A percentile compares a stretch with the other conserved stretches of the same genome.
phyloP scores from a whole-genome alignment of 2,888 invertebrate genomes.

The Sepiola atlantica region DNA sequence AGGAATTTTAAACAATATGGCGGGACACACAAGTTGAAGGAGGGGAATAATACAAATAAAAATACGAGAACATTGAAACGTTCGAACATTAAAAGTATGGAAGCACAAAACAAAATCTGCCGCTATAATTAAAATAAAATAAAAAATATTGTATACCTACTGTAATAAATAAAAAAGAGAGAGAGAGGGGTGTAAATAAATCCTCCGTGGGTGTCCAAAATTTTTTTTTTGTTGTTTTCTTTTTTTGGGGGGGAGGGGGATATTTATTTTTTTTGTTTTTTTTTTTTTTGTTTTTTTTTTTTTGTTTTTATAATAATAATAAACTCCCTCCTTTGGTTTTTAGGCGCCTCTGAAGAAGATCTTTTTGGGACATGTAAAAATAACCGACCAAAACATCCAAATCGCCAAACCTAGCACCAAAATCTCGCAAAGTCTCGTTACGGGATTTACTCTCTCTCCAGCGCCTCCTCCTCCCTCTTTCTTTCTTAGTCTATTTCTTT shows the following conservation, averaged over 20 bases:
- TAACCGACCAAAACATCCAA: slow-evolving; percentile 12
- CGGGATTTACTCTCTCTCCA: not conserved
- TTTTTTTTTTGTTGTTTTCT: not conserved
- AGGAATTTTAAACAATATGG: not conserved
- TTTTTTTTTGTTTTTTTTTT: not conserved
- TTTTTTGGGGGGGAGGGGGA: too few species aligned
- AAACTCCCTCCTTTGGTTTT: slow-evolving; percentile 6
- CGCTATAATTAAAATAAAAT: not conserved
- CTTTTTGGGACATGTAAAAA: slow-evolving; percentile 23
- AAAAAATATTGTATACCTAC: not conserved
- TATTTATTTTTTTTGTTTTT: too few species aligned
- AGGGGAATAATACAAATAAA: not conserved
- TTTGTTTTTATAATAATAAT: not conserved
- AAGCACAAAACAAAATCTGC: not conserved
- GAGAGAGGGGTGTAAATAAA: not conserved
- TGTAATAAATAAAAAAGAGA: not conserved
- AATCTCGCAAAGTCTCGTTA: slow-evolving; percentile 23
- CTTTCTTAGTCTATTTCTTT: not conserved
- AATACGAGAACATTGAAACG: not conserved
- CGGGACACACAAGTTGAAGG: not conserved
- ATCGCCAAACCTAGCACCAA: slow-evolving; percentile 32
- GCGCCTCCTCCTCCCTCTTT: not conserved
- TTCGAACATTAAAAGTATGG: not conserved
- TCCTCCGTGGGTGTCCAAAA: slow-evolving; percentile 1
- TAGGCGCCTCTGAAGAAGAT: slow-evolving; percentile 32